Evolutionary conservation across 2,797 vertebrate genomes (phyloP).

Genomic region (Pipistrellus nathusii): DNA sequence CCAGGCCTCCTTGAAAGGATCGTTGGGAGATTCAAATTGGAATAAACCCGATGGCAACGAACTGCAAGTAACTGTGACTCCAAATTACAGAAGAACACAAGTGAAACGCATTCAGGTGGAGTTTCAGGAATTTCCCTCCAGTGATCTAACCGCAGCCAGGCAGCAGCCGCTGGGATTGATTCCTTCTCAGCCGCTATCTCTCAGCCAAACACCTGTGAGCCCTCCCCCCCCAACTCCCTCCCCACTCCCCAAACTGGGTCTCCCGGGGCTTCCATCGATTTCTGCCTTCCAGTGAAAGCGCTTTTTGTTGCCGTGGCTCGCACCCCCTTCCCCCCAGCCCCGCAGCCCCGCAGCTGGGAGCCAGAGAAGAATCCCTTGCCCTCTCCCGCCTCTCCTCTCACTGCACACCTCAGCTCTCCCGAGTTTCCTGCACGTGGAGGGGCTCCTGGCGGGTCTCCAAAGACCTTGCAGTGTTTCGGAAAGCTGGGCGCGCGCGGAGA

Average conservation of each 20-base stretch:
- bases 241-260: too few relatives aligned
- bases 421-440: slow-evolving; percentile 61
- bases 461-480: slow-evolving; percentile 58
- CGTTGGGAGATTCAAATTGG: not conserved
- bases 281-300: slow-evolving; percentile 21
- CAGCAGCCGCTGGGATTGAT: not conserved
- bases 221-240: not conserved
- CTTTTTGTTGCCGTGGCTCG: not conserved
- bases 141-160: not conserved
- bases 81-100: not conserved
- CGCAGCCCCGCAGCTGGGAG: not conserved
- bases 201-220: not conserved
- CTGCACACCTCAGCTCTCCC: not conserved
- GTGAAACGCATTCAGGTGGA: slow-evolving; percentile 40
- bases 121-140: slow-evolving; percentile 17
- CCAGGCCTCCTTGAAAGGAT: not conserved
- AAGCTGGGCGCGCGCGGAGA: not conserved
- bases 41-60: not conserved
- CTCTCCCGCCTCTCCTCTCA: not conserved
- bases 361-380: not conserved
- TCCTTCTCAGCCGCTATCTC: not conserved
- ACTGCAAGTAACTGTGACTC: not conserved
- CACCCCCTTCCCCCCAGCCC: not conserved
- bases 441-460: slow-evolving; percentile 43
- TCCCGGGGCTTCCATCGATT: not conserved